phyloP scores from a whole-genome alignment of 2,888 invertebrate species.

The Stegophylla sp. region DNA sequence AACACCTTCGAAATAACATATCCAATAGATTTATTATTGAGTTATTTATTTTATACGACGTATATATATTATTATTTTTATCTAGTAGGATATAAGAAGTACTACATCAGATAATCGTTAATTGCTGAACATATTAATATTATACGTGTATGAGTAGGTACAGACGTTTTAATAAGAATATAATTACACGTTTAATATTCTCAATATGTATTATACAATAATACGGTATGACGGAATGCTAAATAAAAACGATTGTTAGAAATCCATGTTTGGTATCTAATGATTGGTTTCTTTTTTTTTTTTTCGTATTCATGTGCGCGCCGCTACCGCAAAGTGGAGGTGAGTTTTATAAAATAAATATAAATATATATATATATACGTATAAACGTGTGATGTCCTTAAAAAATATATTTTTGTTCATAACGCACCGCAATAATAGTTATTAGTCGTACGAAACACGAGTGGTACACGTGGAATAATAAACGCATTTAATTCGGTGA shows the following conservation, averaged over 20 bases:
- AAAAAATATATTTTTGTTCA: neutral
- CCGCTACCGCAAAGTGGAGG: neutral
- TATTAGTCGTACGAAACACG: slow-evolving; percentile 11
- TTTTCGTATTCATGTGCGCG: neutral
- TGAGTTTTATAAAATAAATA: neutral
- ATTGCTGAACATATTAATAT: no score
- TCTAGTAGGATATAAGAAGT: no score
- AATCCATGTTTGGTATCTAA: slow-evolving; percentile 29
- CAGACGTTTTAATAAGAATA: no score
- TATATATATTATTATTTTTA: no score
- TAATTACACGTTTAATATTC: neutral
- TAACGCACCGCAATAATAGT: slow-evolving; percentile 8
- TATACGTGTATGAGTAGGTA: no score
- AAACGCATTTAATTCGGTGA: slow-evolving; percentile 26
- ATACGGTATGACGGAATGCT: neutral
- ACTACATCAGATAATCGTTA: no score
- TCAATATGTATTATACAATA: neutral
- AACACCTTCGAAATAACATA: no score
- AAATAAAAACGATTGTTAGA: neutral
- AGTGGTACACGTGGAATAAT: slow-evolving; percentile 11
- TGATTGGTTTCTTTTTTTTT: neutral
- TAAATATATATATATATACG: no score
- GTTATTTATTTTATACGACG: no score
- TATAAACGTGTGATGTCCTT: slow-evolving; percentile 1
- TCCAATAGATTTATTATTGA: no score